Percentiles rank a stretch among this genome's conserved stretches.
phyloP scores from a whole-genome alignment of 2,113 vertebrate species.

The Oxyruncus cristatus region DNA sequence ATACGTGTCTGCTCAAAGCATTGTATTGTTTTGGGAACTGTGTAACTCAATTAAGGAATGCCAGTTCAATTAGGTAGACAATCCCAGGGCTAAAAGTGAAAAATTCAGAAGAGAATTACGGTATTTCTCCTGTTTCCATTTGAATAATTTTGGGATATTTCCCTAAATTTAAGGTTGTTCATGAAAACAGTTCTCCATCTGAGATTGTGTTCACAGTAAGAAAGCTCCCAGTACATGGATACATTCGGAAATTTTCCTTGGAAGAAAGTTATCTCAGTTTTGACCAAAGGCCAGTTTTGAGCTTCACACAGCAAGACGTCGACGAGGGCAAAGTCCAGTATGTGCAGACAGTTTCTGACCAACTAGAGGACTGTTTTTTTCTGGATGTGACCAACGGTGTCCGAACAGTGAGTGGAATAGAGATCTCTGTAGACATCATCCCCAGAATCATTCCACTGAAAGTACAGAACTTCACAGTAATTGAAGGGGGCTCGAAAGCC shows the following conservation, averaged over 20 bases:
- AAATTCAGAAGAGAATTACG: background rate
- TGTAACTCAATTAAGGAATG: background rate
- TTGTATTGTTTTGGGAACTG: background rate
- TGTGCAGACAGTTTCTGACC: slow-evolving; percentile 75
- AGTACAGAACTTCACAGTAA: slow-evolving; percentile 83
- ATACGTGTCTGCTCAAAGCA: background rate
- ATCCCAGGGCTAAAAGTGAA: background rate
- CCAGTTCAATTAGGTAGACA: background rate
- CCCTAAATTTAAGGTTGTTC: slow-evolving; percentile 77
- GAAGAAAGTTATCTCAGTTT: slow-evolving; percentile 68
- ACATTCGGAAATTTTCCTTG: slow-evolving; percentile 74
- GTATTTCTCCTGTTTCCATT: background rate
- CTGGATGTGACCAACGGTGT: slow-evolving; percentile 82
- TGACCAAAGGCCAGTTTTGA: slow-evolving; percentile 70
- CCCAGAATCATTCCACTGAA: slow-evolving; percentile 81
- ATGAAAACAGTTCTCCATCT: slow-evolving; percentile 80
- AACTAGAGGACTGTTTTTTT: slow-evolving; percentile 74
- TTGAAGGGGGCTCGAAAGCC: slow-evolving; percentile 81
- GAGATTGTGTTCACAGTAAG: slow-evolving; percentile 82
- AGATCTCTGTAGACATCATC: slow-evolving; percentile 80
- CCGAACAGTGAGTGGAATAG: slow-evolving; percentile 72
- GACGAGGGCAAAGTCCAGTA: slow-evolving; percentile 83
- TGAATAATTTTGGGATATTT: slow-evolving; percentile 3
- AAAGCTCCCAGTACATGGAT: slow-evolving; percentile 75
- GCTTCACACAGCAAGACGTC: slow-evolving; percentile 84